Conservation (phyloP, 2,797 vertebrate genomes). For the Acanthurus tractus region DNA sequence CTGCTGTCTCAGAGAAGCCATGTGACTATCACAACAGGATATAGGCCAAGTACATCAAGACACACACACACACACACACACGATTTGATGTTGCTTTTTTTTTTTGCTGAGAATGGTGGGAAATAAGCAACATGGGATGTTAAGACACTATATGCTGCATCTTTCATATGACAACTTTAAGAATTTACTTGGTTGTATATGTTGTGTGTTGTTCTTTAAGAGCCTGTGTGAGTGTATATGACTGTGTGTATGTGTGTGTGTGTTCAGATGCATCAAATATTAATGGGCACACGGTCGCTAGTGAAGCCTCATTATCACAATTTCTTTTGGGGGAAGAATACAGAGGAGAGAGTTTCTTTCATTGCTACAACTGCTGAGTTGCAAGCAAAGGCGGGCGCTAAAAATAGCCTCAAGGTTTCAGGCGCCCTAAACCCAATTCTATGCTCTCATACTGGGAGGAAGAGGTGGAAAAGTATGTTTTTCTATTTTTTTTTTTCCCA, state of each 20-base stretch:
- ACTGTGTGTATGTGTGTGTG: conserved; percentile 20
- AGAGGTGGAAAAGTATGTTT: conserved; percentile 14
- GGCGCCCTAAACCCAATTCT: conserved; percentile 58
- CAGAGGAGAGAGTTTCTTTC: conserved; percentile 69
- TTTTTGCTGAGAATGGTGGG: conserved; percentile 26
- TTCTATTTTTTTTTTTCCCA: conserved; percentile 43
- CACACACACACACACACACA: neutral
- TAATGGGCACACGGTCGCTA: conserved; percentile 71
- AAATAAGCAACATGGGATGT: conserved; percentile 16
- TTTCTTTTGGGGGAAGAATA: conserved; percentile 77
- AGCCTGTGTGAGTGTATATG: conserved; percentile 5
- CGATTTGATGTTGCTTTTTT: conserved; percentile 41
- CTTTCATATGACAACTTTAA: conserved; percentile 11
- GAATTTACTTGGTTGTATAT: conserved; percentile 34
- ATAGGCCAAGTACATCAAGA: conserved; percentile 70
- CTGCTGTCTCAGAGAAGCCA: conserved; percentile 72
- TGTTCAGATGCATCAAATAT: conserved; percentile 79
- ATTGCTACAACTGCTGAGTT: conserved; percentile 81
- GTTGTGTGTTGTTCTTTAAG: conserved; percentile 37
- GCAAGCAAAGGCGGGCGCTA: conserved; percentile 67
- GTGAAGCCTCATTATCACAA: conserved; percentile 83
- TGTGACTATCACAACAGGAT: conserved; percentile 73
- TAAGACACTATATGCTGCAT: neutral
- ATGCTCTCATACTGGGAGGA: conserved; percentile 28
- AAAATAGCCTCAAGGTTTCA: conserved; percentile 74